These are phyloP conservation scores for Saguinus imperator DNA, from an alignment of 2,113 vertebrate genomes.

Conservation along the genomic window DNA sequence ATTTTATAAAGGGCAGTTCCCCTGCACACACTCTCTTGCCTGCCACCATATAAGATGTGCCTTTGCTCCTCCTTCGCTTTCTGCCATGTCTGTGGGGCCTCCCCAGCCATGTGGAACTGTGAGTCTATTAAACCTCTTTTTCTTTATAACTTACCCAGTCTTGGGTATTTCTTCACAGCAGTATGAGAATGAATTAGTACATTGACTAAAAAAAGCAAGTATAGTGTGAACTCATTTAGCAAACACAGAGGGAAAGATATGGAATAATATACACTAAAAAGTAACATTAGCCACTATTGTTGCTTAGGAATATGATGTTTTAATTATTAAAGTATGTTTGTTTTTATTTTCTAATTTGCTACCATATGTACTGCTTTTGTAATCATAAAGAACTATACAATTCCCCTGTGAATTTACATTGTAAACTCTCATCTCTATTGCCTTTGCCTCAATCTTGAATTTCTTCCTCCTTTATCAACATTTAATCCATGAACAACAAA, in stretches of 20 bases:
- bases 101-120: no score
- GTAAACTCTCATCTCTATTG: not conserved
- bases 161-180: no score
- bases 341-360: conserved; percentile 41
- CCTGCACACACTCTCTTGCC: no score
- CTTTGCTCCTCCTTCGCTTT: no score
- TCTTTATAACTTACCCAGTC: no score
- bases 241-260: not conserved
- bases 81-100: no score
- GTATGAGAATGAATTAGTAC: no score
- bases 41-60: no score
- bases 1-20: no score
- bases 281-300: not conserved
- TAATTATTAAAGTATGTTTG: not conserved
- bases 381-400: conserved; percentile 16
- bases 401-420: not conserved
- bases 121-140: no score
- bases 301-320: not conserved
- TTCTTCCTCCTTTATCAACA: conserved; percentile 7
- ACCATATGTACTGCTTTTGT: conserved; percentile 16
- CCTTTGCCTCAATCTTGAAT: not conserved
- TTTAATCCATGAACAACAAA: not conserved
- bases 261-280: not conserved
- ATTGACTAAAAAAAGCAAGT: not conserved
- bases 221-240: not conserved